Evolutionary conservation across 1,140 invertebrate genomes (phyloP), one percentile per base, ranked within the genome.

Genomic region (Drosophila parvula): DNA sequence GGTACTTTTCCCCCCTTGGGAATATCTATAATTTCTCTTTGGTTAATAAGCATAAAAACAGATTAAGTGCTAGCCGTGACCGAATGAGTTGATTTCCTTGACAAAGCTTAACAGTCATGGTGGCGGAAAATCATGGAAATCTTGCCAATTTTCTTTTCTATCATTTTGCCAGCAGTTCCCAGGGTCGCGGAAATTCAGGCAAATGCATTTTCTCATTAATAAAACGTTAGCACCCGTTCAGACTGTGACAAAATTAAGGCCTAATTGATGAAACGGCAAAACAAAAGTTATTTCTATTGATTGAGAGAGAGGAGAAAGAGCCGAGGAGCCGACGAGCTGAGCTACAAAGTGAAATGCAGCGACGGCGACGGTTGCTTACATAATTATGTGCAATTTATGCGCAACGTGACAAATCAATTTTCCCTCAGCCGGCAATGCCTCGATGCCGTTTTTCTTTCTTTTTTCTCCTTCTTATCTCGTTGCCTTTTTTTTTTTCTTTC

Each of bases 391-490:
- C 86, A 90, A 90, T 90, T 90, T 90, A 90, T 90, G 89, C 78
- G 79, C 83, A 84, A 76, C 88, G 88, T 90, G 88, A 90, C 89
- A 90, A 90, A 90, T 90, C 88, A 90, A 90, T 90, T 90, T 90
- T 76, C 61, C 78, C 74, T 59, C 80, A 68, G 34, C 51, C 18
- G 18, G 18, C 34, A 38, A 38, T 55, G 51, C 43, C 64, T 32
- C 47, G 64, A 68, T 68, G 63, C 63, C 47, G 63, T 56, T 70
- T 69, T 53, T 43, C 55, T 10, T 67, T 36, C n/a, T n/a, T 32
- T 30, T 55, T 16, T 34, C 12, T 45, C 18, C 12, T 22, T 63
- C 34, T 74, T 41, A 18, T 12, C 12, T 4, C 14, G 27, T 3
- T n/a, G n/a, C n/a, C n/a, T n/a, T 38, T 11, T 50, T 47, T 8